phyloP scores from a whole-genome alignment of 2,113 vertebrate genomes.

The Panthera leo region DNA sequence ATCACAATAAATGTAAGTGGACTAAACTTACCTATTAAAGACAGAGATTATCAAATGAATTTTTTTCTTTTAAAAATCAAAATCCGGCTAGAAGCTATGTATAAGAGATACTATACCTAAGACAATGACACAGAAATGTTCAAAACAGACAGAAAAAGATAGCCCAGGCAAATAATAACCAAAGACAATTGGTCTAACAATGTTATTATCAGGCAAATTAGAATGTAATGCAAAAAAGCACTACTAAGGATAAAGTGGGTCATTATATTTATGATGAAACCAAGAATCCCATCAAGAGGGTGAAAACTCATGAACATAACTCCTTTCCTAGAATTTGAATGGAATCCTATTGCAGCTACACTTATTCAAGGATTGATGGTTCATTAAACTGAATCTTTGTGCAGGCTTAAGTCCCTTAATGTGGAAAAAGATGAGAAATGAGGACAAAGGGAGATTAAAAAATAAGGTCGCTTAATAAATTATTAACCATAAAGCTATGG shows the following conservation, averaged over 20 bases:
- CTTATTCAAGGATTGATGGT: slow-evolving; percentile 46
- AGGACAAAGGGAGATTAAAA: slow-evolving; percentile 64
- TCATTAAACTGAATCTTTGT: slow-evolving; percentile 57
- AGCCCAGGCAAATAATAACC: not conserved
- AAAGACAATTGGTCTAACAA: not conserved
- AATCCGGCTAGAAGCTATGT: not conserved
- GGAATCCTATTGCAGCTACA: slow-evolving; percentile 17
- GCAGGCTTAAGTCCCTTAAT: slow-evolving; percentile 37
- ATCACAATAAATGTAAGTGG: slow-evolving; percentile 63
- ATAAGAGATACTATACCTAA: not conserved
- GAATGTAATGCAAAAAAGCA: not conserved
- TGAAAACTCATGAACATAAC: not conserved
- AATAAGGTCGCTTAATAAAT: slow-evolving; percentile 69
- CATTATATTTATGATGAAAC: not conserved
- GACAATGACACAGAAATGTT: not conserved
- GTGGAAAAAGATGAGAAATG: slow-evolving; percentile 50
- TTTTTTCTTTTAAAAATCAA: not conserved
- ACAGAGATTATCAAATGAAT: slow-evolving; percentile 19
- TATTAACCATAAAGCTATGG: slow-evolving; percentile 61
- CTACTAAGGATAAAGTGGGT: not conserved
- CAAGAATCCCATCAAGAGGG: not conserved
- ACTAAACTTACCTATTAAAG: slow-evolving; percentile 47
- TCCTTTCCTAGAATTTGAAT: not conserved
- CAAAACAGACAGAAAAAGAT: slow-evolving; percentile 22
- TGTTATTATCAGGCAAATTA: not conserved